These are phyloP conservation scores for Pecten maximus DNA, from an alignment of 2,888 invertebrate species.

Conservation along the genomic window DNA sequence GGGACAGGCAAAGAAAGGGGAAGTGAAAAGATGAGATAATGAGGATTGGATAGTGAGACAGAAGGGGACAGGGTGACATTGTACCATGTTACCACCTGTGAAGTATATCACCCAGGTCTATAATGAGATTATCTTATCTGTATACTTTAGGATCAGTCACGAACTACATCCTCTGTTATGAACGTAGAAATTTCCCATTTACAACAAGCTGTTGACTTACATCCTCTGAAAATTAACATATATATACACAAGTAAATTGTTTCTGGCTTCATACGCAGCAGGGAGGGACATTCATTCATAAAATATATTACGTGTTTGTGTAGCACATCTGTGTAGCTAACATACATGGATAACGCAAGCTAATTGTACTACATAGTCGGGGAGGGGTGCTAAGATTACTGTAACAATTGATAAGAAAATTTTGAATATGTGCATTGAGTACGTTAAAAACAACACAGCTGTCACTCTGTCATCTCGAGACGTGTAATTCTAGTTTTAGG, in stretches of 20 bases:
- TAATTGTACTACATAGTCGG: no score
- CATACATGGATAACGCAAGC: not conserved
- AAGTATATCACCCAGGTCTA: not conserved
- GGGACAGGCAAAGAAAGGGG: no score
- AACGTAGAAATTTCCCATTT: not conserved
- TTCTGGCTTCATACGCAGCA: not conserved
- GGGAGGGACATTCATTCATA: not conserved
- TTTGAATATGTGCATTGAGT: no score
- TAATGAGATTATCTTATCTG: not conserved
- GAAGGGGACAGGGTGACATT: not conserved
- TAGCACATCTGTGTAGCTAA: not conserved
- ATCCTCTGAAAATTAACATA: not conserved
- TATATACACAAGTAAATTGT: conserved; percentile 1
- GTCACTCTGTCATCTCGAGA: no score
- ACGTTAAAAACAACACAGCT: no score
- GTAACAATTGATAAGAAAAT: no score
- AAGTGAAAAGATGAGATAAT: no score
- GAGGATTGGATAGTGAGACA: no score
- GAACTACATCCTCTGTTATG: not conserved
- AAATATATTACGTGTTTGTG: not conserved
- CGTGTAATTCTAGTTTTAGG: no score
- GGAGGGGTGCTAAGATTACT: no score
- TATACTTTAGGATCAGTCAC: not conserved
- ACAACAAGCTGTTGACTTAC: not conserved
- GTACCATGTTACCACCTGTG: not conserved